Evolutionary conservation across 2,888 invertebrate species (phyloP), one percentile per base, ranked within the genome.

Genomic region (Myathropa florea): DNA sequence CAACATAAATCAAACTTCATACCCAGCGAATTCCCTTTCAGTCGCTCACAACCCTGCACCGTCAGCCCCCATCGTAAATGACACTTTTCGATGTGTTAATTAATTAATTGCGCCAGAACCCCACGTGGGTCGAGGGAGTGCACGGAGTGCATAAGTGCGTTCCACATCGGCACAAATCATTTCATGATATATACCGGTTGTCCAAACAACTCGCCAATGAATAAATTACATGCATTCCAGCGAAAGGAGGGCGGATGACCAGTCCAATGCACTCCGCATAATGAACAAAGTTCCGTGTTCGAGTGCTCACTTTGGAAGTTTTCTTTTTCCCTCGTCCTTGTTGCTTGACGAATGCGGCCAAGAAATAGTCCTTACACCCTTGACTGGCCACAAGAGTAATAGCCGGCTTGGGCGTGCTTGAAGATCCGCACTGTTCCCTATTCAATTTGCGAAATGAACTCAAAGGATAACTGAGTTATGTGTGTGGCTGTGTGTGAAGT

Each of bases 391-490:
- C 18, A 10, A 59, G n/a, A 59, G 75, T 75, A 71, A 82, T 65
- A 53, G 76, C 26, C 59, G 33, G 71, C 59, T 57, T 39, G 75
- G 78, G 55, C 64, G 68, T 68, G 57, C 57, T 72, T 39, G 73
- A 78, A 68, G 73, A 64, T 67, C 68, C 82, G 59, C 71, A 55
- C 64, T 60, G 65, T 71, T 55, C 63, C 63, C 39, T 57, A 68
- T 83, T 78, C 78, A 78, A 73, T 83, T 83, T 73, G 30, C 39
- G 61, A 78, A 83, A 83, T 78, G 78, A 77, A 82, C 71, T 76
- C 59, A 70, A 26, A 75, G 36, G n/a, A 71, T 65, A 81, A 67
- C 68, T 59, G 61, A 65, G 23, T 46, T 59, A 57, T 23, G 3
- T 57, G 26, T 59, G 36, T 23, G 26, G 21, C n/a, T 4, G 28